Base-by-base conservation (phyloP, 2,888 invertebrate genomes). In the Dexiosoma caninum region DNA sequence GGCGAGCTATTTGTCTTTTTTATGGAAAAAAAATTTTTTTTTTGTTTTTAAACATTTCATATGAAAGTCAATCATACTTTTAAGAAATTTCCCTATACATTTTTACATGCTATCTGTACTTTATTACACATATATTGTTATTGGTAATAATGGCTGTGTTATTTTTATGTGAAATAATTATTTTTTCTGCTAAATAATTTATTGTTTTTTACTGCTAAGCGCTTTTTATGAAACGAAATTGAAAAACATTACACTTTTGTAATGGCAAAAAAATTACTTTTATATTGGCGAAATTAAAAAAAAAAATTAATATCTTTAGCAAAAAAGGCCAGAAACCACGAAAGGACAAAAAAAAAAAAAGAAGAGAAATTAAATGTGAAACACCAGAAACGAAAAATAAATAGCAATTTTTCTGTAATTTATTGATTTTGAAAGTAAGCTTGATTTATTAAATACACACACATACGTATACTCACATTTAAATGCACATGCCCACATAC, bases 381-480 rank as follows among this genome's bases (percentile, higher is more conserved):
- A 77, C 62, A 77, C 69, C 76, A 77, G 46, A 53, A 62, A 55
- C 19, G 37, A 62, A 37, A 62, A 55, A 46, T 70, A 77, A 70
- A 55, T 62, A 55, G 44, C 44, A 62, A 46, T 60, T 51, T 57
- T 51, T 59, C 32, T 46, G 30, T 77, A 46, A 77, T 77, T 62
- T 77, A 70, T 69, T 62, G 69, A 77, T 77, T 66, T 70, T 77
- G 30, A 62, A 55, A 77, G 55, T 77, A 77, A 77, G 69, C 76
- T 62, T 77, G 76, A 77, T 77, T 77, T 77, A 77, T 77, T 30
- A 21, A 69, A 69, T 6, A 27, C 27, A 3, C 27, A 27, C 27
- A 3, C 27, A 27, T 27, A 5, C 6, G 27, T 27, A 5, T 49
- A 32, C 10, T 57, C n/a, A 21, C 12, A 21, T 21, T 46, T 55